Evolutionary conservation across 2,113 vertebrate genomes (phyloP).

Genomic region (Pedetes capensis): DNA sequence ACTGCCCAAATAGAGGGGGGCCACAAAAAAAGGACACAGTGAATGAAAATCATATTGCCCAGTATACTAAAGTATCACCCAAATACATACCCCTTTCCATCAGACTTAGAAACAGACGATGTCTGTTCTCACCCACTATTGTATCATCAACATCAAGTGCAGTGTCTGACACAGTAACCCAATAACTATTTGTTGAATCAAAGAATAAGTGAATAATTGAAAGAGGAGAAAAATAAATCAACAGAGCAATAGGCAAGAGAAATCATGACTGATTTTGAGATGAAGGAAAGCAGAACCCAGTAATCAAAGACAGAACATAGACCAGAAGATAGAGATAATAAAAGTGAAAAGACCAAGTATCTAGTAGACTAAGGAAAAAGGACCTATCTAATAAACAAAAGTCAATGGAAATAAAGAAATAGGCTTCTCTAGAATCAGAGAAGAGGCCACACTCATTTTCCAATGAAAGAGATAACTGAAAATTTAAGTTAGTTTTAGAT

Average conservation of each 20-base stretch:
- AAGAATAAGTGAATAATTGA: neutral
- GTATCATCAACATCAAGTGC: neutral
- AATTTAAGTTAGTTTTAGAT: neutral
- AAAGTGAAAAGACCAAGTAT: neutral
- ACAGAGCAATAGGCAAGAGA: neutral
- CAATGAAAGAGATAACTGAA: neutral
- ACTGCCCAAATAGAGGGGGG: neutral
- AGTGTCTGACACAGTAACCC: neutral
- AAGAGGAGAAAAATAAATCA: neutral
- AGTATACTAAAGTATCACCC: neutral
- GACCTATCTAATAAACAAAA: neutral
- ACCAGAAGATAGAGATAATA: neutral
- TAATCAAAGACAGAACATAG: neutral
- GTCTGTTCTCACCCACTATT: neutral
- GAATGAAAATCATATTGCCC: neutral
- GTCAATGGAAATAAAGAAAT: neutral
- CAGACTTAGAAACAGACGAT: neutral
- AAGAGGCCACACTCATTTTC: slow-evolving; percentile 5
- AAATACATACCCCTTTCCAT: neutral
- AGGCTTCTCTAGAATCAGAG: neutral
- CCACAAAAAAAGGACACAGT: neutral
- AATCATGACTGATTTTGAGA: neutral
- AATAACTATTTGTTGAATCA: neutral
- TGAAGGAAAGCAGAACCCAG: neutral
- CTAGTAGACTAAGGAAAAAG: neutral